Conservation (phyloP, 2,888 invertebrate species). For the Mermis nigrescens region DNA sequence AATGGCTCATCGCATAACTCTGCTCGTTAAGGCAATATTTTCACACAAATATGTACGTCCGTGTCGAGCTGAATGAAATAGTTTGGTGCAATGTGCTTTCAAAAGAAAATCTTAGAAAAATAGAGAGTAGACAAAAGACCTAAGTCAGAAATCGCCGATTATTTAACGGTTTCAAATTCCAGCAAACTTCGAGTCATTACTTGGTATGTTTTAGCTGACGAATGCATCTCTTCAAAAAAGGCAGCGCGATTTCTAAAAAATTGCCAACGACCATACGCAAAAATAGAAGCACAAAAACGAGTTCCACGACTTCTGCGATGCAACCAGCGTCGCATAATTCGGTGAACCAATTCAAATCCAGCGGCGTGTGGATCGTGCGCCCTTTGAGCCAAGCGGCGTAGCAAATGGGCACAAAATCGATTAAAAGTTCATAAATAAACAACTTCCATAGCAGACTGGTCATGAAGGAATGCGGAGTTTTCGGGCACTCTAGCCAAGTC, state of each 20-base stretch:
- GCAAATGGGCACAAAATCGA: slow-evolving; percentile 3
- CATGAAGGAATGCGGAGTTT: neutral
- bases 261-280: slow-evolving; percentile 1
- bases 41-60: no score
- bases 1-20: no score
- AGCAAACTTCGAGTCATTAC: no score
- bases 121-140: no score
- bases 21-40: no score
- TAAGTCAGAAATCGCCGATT: no score
- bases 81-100: no score
- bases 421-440: neutral
- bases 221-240: neutral
- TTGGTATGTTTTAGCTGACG: neutral
- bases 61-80: no score
- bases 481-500: neutral
- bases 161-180: no score
- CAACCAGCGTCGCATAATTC: slow-evolving; percentile 2
- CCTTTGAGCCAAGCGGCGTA: slow-evolving; percentile 5
- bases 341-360: neutral
- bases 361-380: neutral
- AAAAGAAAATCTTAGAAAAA: no score
- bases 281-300: neutral
- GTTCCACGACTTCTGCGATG: neutral
- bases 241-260: neutral
- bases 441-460: slow-evolving; percentile 3